A percentile compares a stretch with the other conserved stretches of the same genome.
Conservation (phyloP, 2,888 invertebrate species). For the Chironomus tentans region DNA sequence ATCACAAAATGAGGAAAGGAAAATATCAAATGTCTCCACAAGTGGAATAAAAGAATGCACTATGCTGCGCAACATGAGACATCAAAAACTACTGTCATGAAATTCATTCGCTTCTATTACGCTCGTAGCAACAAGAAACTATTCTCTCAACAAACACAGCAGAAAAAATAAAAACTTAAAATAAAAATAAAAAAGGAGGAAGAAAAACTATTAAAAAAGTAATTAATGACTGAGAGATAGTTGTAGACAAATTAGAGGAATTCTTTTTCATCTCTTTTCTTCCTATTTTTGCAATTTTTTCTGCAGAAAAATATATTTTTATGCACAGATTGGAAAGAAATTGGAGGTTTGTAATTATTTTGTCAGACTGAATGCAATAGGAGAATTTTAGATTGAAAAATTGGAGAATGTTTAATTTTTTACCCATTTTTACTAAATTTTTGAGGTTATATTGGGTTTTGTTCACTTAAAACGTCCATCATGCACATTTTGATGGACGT, state of each 20-base stretch:
- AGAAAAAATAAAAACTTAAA: neutral
- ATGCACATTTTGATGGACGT: too few species aligned
- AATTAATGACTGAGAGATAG: neutral
- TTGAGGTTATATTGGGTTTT: too few species aligned
- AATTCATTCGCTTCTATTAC: too few species aligned
- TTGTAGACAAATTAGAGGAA: neutral
- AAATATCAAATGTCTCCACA: constrained; percentile 3
- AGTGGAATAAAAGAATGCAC: neutral
- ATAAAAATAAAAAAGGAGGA: neutral
- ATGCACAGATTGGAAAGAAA: too few species aligned
- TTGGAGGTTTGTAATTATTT: too few species aligned
- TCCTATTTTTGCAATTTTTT: too few species aligned
- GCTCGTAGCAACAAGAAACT: neutral
- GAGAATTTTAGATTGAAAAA: too few species aligned
- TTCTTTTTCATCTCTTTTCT: neutral
- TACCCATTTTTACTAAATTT: too few species aligned
- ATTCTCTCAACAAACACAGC: neutral
- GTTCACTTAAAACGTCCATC: too few species aligned
- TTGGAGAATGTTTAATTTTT: too few species aligned
- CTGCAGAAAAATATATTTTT: too few species aligned
- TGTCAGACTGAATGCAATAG: too few species aligned
- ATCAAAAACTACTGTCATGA: neutral
- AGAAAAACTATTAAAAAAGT: neutral
- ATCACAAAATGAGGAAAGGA: constrained; percentile 8
- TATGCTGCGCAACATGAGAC: neutral